Conservation (phyloP, 2,888 invertebrate genomes). For the Papilio demoleus region DNA sequence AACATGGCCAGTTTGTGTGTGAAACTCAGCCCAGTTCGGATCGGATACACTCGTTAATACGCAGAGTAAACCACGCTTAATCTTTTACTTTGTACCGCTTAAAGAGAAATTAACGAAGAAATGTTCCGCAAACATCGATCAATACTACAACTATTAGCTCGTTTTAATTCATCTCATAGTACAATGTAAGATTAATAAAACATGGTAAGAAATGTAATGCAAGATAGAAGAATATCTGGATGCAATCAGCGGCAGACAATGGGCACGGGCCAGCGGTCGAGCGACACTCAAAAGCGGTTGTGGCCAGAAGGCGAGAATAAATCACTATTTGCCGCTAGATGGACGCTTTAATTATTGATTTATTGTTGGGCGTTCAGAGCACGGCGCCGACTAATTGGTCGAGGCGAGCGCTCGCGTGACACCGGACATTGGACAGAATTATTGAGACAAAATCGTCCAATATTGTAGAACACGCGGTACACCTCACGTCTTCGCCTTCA, state of each 20-base stretch:
- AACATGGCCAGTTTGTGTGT: conserved; percentile 70
- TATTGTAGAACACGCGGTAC: conserved; percentile 64
- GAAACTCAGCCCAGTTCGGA: conserved; percentile 74
- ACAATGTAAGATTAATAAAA: neutral
- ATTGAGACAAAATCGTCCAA: conserved; percentile 75
- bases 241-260: conserved; percentile 60
- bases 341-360: conserved; percentile 83
- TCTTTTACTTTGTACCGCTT: conserved; percentile 78
- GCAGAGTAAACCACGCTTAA: conserved; percentile 71
- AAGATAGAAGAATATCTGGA: conserved; percentile 30
- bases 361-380: conserved; percentile 68
- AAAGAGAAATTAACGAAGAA: conserved; percentile 74
- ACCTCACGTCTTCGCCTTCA: conserved; percentile 64
- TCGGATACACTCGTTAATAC: conserved; percentile 69
- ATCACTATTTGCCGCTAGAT: conserved; percentile 80
- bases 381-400: conserved; percentile 79
- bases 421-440: conserved; percentile 65
- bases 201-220: conserved; percentile 1
- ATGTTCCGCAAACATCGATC: conserved; percentile 64
- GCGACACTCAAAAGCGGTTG: conserved; percentile 65
- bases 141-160: conserved; percentile 63
- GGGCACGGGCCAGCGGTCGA: conserved; percentile 53
- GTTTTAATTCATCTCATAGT: conserved; percentile 47
- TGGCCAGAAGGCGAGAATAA: conserved; percentile 74
- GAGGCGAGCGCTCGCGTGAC: conserved; percentile 76